A percentile compares a stretch with the other conserved stretches of the same genome.
Conservation (phyloP, 2,888 invertebrate species). For the Gonocerus acuteangulatus region DNA sequence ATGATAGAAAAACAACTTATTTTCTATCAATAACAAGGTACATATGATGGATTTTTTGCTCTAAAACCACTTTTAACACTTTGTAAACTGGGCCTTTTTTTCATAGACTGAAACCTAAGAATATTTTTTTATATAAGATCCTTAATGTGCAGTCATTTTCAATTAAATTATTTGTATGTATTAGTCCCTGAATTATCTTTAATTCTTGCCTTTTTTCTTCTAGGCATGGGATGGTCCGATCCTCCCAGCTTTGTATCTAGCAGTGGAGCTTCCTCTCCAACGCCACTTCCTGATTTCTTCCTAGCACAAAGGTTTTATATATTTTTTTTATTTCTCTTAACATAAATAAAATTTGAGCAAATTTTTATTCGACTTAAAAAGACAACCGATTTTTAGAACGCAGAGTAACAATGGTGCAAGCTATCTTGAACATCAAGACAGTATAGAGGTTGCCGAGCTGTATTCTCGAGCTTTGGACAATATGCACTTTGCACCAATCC, state of each 20-base stretch:
- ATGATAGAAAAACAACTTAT: too few relatives aligned
- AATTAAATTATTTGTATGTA: too few relatives aligned
- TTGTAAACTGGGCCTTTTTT: too few relatives aligned
- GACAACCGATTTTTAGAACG: constrained; percentile 11
- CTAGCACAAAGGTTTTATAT: constrained; percentile 41
- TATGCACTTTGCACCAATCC: constrained; percentile 24
- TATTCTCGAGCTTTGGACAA: constrained; percentile 31
- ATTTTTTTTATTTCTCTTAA: background rate
- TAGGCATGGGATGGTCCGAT: constrained; percentile 67
- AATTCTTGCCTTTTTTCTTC: too few relatives aligned
- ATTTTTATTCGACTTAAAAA: background rate
- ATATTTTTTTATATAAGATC: too few relatives aligned
- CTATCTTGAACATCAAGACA: constrained; percentile 35
- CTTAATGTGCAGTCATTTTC: too few relatives aligned
- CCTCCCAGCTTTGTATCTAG: constrained; percentile 78
- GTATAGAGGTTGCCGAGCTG: constrained; percentile 37
- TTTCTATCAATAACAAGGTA: too few relatives aligned
- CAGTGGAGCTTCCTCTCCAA: constrained; percentile 68
- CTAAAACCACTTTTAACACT: too few relatives aligned
- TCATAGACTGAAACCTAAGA: too few relatives aligned
- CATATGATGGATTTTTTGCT: too few relatives aligned
- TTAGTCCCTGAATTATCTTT: too few relatives aligned
- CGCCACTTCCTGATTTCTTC: constrained; percentile 54
- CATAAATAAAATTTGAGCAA: background rate
- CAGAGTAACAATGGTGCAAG: background rate